Evolutionary conservation across 37 sponge, comb jelly and placozoan species (phyloP).

Genomic region (Aplysina aerophoba): DNA sequence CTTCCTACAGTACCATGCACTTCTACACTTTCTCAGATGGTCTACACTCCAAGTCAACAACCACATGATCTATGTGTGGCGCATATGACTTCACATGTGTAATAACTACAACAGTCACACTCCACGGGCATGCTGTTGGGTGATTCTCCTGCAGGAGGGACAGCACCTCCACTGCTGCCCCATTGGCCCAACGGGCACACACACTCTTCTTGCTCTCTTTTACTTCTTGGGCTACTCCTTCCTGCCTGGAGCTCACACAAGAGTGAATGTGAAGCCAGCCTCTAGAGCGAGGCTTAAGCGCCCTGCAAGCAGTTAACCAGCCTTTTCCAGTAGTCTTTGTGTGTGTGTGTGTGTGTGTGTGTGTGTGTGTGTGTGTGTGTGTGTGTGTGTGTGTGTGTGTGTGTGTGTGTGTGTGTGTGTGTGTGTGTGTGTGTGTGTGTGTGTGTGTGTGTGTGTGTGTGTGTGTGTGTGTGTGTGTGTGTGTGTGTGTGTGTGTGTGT

Average conservation of each 20-base stretch:
- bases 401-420: no score
- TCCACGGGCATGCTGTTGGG: conserved; percentile 35
- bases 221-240: neutral
- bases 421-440: no score
- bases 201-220: neutral
- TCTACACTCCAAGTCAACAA: conserved; percentile 83
- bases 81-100: conserved; percentile 88
- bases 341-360: no score
- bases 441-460: no score
- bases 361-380: no score
- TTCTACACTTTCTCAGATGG: conserved; percentile 14
- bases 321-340: conserved; percentile 76
- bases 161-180: conserved; percentile 7
- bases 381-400: no score
- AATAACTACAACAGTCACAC: conserved; percentile 49
- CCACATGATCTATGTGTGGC: conserved; percentile 86
- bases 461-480: no score
- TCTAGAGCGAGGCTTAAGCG: conserved; percentile 66
- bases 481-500: no score
- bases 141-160: conserved; percentile 18
- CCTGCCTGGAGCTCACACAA: conserved; percentile 56
- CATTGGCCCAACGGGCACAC: conserved; percentile 23
- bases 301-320: conserved; percentile 81
- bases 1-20: no score
- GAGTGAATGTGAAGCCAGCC: conserved; percentile 90